phyloP scores from a whole-genome alignment of 2,888 invertebrate species.

The Acanthosepion pharaonis region DNA sequence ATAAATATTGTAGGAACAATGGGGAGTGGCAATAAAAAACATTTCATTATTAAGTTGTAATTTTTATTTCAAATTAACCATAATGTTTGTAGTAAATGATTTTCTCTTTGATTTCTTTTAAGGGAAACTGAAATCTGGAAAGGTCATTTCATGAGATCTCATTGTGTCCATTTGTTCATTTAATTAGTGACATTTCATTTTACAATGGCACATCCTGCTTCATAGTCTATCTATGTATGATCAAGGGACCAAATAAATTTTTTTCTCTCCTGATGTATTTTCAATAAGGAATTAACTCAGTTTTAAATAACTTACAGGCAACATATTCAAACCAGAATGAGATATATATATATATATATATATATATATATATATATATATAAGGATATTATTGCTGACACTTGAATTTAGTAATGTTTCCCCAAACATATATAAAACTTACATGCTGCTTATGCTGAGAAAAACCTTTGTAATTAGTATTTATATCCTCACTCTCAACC shows the following conservation, averaged over 20 bases:
- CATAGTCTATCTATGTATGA: not conserved
- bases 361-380: no score
- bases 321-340: no score
- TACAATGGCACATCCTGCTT: not conserved
- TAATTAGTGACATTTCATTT: not conserved
- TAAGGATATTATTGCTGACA: no score
- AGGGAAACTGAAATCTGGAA: not conserved
- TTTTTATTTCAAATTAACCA: not conserved
- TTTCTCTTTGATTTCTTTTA: not conserved
- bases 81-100: not conserved
- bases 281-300: not conserved
- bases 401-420: no score
- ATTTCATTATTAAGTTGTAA: not conserved
- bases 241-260: not conserved
- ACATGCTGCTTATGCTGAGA: no score
- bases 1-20: not conserved
- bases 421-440: no score
- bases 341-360: no score
- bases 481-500: no score
- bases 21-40: not conserved
- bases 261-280: not conserved
- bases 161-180: not conserved
- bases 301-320: no score
- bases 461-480: no score
- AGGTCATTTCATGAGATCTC: no score